Evolutionary conservation across 1,140 invertebrate species (phyloP).

Genomic region (Scaptomyza pallida): DNA sequence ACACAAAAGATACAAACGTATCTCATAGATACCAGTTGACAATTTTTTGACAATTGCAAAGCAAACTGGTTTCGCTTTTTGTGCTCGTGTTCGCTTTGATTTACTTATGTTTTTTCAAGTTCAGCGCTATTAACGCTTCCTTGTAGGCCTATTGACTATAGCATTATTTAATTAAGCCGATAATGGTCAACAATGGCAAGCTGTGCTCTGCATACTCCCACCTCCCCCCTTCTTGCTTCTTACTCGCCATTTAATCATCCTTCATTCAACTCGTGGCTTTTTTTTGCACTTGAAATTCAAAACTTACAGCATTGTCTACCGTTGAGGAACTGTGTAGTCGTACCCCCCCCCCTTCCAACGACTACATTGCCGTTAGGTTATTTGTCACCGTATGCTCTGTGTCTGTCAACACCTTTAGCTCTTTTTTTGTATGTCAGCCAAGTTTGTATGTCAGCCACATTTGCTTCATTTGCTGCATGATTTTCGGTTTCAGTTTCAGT

Average conservation of each 20-base stretch:
- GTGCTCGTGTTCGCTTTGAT: constrained; percentile 20
- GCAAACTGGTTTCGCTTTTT: constrained; percentile 65
- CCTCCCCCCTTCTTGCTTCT: constrained; percentile 1
- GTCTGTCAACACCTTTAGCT: constrained; percentile 52
- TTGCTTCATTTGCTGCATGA: constrained; percentile 76
- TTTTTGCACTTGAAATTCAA: constrained; percentile 57
- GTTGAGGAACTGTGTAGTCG: constrained; percentile 11
- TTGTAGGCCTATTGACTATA: constrained; percentile 66
- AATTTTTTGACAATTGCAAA: constrained; percentile 60
- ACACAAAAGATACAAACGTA: constrained; percentile 52
- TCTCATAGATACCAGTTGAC: constrained; percentile 60
- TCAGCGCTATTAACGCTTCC: constrained; percentile 61
- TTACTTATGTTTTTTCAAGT: constrained; percentile 40
- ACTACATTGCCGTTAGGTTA: constrained; percentile 45
- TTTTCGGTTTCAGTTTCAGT: constrained; percentile 59
- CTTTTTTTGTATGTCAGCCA: constrained; percentile 15
- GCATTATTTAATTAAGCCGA: constrained; percentile 62
- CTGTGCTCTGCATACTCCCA: neutral
- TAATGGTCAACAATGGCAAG: constrained; percentile 52
- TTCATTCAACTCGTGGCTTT: neutral
- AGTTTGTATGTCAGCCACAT: constrained; percentile 70
- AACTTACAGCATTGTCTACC: constrained; percentile 41
- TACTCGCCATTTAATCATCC: constrained; percentile 20
- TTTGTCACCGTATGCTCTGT: constrained; percentile 53
- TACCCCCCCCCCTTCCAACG: neutral